These are phyloP conservation scores for Paedocypris sp. DNA, from an alignment of 2,113 vertebrate genomes.

Conservation along the genomic window DNA sequence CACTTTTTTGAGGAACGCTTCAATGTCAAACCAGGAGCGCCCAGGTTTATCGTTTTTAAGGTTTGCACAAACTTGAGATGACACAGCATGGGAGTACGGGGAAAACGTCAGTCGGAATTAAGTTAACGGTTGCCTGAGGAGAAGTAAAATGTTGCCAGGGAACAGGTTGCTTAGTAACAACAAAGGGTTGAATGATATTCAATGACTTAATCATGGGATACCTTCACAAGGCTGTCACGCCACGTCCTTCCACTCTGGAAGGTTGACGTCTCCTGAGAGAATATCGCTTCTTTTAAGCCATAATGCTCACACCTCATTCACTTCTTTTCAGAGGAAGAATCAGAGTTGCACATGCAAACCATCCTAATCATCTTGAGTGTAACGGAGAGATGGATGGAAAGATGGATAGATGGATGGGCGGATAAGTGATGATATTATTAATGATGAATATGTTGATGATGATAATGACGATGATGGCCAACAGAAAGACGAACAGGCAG, in stretches of 20 bases:
- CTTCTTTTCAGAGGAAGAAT: no score
- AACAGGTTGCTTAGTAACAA: conserved; percentile 24
- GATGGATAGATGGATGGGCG: no score
- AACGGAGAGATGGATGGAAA: no score
- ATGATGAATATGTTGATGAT: no score
- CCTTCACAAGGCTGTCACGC: conserved; percentile 7
- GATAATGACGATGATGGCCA: no score
- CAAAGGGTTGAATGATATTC: conserved; percentile 13
- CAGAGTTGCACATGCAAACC: no score
- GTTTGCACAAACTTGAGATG: not conserved
- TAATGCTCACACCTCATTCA: not conserved
- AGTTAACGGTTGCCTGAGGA: conserved; percentile 10
- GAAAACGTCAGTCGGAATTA: conserved; percentile 17
- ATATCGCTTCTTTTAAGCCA: not conserved
- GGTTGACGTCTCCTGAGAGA: not conserved
- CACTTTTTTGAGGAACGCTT: conserved; percentile 10
- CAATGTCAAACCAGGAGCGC: not conserved
- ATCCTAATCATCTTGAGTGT: no score
- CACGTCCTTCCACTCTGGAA: not conserved
- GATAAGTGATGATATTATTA: no score
- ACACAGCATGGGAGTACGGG: not conserved
- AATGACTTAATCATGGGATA: conserved; percentile 10
- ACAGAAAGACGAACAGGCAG: no score
- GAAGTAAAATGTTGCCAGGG: conserved; percentile 16
- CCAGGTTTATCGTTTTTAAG: not conserved